Evolutionary conservation across 2,113 vertebrate species (phyloP).

Genomic region (Passer domesticus): DNA sequence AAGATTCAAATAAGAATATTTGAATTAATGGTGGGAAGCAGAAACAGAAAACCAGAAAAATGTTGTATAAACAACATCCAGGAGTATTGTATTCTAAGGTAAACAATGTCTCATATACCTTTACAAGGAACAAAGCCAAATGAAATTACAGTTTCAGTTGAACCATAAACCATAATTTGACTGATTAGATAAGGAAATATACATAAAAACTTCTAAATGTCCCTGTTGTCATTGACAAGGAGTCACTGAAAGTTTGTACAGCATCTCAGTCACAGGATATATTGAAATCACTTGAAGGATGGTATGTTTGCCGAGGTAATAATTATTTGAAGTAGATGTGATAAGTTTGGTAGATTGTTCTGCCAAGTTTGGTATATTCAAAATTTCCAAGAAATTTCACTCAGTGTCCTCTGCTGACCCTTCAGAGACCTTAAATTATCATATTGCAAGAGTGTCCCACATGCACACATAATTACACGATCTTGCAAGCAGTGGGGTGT

Average conservation of each 20-base stretch:
- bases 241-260: not conserved
- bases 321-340: not conserved
- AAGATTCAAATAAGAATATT: not conserved
- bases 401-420: not conserved
- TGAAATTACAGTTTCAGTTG: not conserved
- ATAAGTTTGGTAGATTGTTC: not conserved
- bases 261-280: not conserved
- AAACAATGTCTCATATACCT: not conserved
- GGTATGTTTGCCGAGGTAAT: not conserved
- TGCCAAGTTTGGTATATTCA: accelerated
- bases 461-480: accelerated
- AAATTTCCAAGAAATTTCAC: not conserved
- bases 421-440: not conserved
- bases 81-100: slow-evolving; percentile 4
- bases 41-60: not conserved
- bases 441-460: not conserved
- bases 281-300: not conserved
- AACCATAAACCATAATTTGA: not conserved
- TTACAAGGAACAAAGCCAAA: not conserved
- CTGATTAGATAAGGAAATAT: not conserved
- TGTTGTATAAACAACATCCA: not conserved
- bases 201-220: not conserved
- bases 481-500: not conserved
- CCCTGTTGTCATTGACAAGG: not conserved
- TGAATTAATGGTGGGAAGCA: not conserved